These are phyloP conservation scores for Aphaenogaster rudis DNA, from an alignment of 1,140 invertebrate genomes.

Conservation along the genomic window DNA sequence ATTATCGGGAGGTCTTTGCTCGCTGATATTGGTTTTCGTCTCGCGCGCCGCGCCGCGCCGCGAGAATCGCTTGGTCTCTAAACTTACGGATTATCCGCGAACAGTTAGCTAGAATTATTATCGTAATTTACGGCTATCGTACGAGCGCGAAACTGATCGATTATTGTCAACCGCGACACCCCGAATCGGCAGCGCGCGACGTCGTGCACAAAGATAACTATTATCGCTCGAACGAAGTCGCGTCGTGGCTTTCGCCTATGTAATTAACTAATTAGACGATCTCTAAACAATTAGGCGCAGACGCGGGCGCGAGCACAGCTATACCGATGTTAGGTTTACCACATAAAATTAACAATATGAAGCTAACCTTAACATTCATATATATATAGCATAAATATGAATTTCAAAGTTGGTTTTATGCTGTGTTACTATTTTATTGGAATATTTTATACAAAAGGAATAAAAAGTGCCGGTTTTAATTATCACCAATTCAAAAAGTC, in stretches of 20 bases:
- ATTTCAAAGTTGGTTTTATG: constrained; percentile 11
- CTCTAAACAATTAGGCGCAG: constrained; percentile 23
- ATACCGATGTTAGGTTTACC: constrained; percentile 2
- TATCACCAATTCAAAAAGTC: not conserved
- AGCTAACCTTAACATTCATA: constrained; percentile 2
- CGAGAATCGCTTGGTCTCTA: constrained; percentile 32
- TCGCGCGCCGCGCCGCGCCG: constrained; percentile 59
- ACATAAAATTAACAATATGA: constrained; percentile 8
- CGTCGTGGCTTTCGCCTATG: constrained; percentile 21
- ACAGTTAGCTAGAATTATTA: constrained; percentile 25
- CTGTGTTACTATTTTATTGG: constrained; percentile 15
- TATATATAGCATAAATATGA: not conserved
- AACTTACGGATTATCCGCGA: constrained; percentile 14
- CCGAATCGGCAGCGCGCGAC: constrained; percentile 10
- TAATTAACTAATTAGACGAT: constrained; percentile 58
- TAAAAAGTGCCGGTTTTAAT: constrained; percentile 5
- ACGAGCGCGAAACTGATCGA: constrained; percentile 11
- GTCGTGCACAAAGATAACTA: not conserved
- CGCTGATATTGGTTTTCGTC: constrained; percentile 74
- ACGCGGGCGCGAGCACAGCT: not conserved
- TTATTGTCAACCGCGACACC: constrained; percentile 9
- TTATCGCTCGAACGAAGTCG: not conserved
- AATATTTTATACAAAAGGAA: constrained; percentile 50
- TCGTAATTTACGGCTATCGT: constrained; percentile 34
- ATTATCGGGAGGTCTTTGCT: constrained; percentile 23